Evolutionary conservation across 2,113 vertebrate species (phyloP).

Genomic region (Neomonachus schauinslandi): DNA sequence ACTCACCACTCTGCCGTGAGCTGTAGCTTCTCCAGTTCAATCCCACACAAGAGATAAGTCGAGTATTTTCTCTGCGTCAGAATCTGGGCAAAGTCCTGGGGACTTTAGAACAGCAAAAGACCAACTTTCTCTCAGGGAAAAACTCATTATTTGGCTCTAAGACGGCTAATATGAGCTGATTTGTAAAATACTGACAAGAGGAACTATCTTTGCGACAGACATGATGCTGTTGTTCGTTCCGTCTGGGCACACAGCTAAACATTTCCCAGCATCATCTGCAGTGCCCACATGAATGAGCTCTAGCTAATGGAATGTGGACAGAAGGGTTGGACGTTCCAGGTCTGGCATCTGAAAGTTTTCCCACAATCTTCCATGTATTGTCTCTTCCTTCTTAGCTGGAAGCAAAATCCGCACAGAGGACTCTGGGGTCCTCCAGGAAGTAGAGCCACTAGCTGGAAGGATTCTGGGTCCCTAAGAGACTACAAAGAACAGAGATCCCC

Average conservation of each 20-base stretch:
- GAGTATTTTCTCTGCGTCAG: background rate
- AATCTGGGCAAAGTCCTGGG: background rate
- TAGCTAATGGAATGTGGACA: background rate
- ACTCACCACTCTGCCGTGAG: background rate
- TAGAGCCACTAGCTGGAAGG: background rate
- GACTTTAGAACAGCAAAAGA: background rate
- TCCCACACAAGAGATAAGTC: background rate
- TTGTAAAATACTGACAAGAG: background rate
- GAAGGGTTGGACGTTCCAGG: background rate
- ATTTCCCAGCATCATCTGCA: background rate
- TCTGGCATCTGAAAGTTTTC: background rate
- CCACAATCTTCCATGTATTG: background rate
- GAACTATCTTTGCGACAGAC: background rate
- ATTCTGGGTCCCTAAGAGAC: background rate
- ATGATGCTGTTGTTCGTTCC: background rate
- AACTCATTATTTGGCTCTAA: background rate
- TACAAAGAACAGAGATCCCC: background rate
- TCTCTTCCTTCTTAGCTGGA: background rate
- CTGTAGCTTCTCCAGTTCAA: background rate
- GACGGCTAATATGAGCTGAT: background rate
- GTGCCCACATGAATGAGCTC: background rate
- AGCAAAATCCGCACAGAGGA: background rate
- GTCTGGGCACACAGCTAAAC: background rate
- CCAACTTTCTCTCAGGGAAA: background rate
- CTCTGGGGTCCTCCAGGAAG: background rate